Percentiles rank a stretch among this genome's conserved stretches.
Conservation (phyloP, 2,113 vertebrate genomes). For the Bufo gargarizans region DNA sequence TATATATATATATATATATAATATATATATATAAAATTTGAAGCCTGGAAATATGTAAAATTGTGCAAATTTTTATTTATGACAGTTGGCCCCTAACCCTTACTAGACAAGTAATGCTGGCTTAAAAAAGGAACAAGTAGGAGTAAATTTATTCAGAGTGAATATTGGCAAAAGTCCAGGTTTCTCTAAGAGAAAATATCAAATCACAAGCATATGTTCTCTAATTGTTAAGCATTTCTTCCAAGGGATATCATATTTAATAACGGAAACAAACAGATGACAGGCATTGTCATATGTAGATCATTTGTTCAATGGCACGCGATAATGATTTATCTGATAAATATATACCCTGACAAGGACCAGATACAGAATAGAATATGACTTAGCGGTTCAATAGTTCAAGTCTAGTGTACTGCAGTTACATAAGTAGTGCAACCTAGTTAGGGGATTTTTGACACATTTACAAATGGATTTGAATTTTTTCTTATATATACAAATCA, state of each 20-base stretch:
- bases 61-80: not conserved
- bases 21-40: not conserved
- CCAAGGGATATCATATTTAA: conserved; percentile 53
- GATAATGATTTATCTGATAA: conserved; percentile 16
- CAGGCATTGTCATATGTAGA: conserved; percentile 51
- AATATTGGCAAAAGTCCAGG: conserved; percentile 51
- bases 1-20: not conserved
- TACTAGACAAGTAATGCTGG: conserved; percentile 37
- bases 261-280: conserved; percentile 53
- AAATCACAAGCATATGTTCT: conserved; percentile 57
- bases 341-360: conserved; percentile 14
- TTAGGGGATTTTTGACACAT: not conserved
- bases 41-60: not conserved
- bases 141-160: conserved; percentile 57
- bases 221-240: conserved; percentile 56
- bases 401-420: not conserved
- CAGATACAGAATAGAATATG: conserved; percentile 17
- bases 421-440: not conserved
- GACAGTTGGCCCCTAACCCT: conserved; percentile 48
- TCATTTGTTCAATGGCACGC: conserved; percentile 26
- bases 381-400: not conserved
- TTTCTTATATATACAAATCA: too few relatives aligned
- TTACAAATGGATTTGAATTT: not conserved
- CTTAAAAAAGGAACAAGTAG: conserved; percentile 56
- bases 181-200: conserved; percentile 56